Conservation (phyloP, 2,113 vertebrate species). For the Campylomormyrus tamandua region DNA sequence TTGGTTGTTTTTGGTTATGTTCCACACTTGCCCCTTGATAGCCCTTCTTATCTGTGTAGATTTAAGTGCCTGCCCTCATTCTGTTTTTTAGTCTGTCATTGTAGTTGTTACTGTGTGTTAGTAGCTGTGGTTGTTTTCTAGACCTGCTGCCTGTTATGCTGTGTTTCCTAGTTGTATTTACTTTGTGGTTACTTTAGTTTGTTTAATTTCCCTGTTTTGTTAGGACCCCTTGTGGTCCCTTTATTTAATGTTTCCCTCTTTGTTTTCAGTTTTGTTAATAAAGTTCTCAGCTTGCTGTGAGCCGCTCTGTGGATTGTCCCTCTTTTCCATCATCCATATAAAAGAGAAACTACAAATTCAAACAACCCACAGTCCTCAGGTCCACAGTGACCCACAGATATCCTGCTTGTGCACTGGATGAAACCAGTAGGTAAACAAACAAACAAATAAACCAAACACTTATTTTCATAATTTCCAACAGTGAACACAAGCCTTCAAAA, state of each 20-base stretch:
- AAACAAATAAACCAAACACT: too few species aligned
- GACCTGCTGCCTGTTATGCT: background rate
- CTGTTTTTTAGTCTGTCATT: background rate
- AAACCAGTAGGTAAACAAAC: background rate
- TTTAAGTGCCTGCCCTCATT: background rate
- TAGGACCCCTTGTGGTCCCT: background rate
- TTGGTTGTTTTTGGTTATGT: background rate
- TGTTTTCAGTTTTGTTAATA: too few species aligned
- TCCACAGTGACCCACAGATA: too few species aligned
- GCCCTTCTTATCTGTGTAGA: background rate
- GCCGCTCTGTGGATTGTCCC: too few species aligned
- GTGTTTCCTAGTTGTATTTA: background rate
- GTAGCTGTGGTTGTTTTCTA: background rate
- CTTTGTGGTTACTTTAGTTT: background rate
- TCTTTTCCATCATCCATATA: background rate
- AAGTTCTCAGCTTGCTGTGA: background rate
- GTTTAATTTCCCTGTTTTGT: background rate
- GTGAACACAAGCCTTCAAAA: too few species aligned
- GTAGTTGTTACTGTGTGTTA: background rate
- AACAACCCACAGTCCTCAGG: too few species aligned
- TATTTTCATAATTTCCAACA: too few species aligned
- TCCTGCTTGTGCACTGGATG: too few species aligned
- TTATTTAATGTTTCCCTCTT: too few species aligned
- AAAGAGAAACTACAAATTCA: background rate
- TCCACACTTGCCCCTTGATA: background rate